Evolutionary conservation across 2,113 vertebrate genomes (phyloP).

Genomic region (Pituophis catenifer): DNA sequence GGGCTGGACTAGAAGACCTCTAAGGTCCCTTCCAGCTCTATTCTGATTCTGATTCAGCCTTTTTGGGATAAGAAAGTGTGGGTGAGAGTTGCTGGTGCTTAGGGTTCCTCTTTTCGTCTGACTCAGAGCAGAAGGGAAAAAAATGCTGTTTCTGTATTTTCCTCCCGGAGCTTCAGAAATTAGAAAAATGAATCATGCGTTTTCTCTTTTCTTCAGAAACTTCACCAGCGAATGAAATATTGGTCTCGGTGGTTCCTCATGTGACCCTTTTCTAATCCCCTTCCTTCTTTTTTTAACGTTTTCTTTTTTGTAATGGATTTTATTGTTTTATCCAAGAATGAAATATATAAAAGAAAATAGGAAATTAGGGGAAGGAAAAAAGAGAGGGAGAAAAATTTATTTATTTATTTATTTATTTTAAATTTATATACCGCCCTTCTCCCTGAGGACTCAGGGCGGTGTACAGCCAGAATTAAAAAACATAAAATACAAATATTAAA

Average conservation of each 20-base stretch:
- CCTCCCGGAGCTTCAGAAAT: no score
- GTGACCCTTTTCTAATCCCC: background rate
- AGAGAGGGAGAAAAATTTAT: no score
- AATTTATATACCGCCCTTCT: no score
- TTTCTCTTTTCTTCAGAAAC: background rate
- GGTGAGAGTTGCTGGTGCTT: background rate
- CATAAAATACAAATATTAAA: no score
- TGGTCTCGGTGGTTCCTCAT: background rate
- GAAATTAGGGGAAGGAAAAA: background rate
- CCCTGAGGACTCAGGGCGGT: no score
- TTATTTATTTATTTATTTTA: no score
- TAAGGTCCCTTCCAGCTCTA: no score
- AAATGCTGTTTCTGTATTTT: background rate
- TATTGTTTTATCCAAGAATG: background rate
- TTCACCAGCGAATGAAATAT: background rate
- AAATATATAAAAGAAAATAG: background rate
- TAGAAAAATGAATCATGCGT: background rate
- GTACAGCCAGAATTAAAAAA: no score
- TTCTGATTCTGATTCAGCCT: no score
- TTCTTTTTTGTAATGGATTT: background rate
- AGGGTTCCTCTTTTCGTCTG: background rate
- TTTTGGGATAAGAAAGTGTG: background rate
- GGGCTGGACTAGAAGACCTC: no score
- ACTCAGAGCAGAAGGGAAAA: background rate
- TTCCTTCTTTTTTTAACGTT: background rate